Evolutionary conservation across 2,797 vertebrate genomes (phyloP).

Genomic region (Anolis apletophallus): DNA sequence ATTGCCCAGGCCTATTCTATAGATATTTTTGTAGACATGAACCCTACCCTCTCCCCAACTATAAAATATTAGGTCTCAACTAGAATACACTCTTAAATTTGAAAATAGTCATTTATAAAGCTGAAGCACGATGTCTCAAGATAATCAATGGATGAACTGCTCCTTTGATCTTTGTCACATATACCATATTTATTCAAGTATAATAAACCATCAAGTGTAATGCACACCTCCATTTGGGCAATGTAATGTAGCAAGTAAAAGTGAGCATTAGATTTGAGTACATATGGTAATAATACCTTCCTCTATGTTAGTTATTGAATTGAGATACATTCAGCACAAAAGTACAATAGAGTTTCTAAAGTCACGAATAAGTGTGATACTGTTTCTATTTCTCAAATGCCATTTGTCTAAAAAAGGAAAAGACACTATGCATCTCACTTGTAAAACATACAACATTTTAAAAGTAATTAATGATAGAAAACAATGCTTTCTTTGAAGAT

Average conservation of each 20-base stretch:
- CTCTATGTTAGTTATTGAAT: not conserved
- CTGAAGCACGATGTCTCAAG: too few species aligned
- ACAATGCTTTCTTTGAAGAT: not conserved
- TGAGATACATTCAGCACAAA: not conserved
- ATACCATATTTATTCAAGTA: not conserved
- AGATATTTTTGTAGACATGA: not conserved
- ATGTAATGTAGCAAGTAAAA: too few species aligned
- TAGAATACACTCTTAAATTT: not conserved
- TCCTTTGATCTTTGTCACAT: not conserved
- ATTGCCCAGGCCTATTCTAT: too few species aligned
- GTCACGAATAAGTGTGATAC: not conserved
- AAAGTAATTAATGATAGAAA: not conserved
- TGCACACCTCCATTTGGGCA: too few species aligned
- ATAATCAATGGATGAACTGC: not conserved
- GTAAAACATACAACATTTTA: not conserved
- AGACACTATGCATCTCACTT: not conserved
- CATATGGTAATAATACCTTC: too few species aligned
- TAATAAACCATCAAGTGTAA: too few species aligned
- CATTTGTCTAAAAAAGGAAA: not conserved
- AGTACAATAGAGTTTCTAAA: not conserved
- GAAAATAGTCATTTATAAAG: not conserved
- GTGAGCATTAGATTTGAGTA: too few species aligned
- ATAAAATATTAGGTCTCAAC: not conserved
- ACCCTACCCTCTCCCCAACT: not conserved
- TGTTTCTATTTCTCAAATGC: too few species aligned